Conservation (phyloP, 2,113 vertebrate species). For the Ailurus styani region DNA sequence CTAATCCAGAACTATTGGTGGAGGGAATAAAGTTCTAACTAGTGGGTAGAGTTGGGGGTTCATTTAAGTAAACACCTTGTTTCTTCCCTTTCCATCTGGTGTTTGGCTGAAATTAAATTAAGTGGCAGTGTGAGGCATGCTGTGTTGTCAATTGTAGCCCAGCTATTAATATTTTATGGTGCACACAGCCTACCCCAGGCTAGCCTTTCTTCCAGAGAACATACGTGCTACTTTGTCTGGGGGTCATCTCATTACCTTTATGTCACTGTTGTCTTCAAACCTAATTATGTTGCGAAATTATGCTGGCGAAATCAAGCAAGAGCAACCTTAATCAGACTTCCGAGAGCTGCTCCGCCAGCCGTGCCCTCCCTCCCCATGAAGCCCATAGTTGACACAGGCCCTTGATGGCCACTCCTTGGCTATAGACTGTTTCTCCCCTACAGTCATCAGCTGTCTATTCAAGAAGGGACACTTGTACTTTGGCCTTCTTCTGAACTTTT, state of each 20-base stretch:
- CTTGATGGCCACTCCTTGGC: neutral
- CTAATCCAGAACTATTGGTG: neutral
- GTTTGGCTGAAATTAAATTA: neutral
- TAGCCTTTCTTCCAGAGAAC: neutral
- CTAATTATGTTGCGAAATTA: neutral
- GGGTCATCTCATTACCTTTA: neutral
- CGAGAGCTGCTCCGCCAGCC: neutral
- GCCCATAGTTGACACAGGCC: neutral
- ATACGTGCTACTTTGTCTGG: neutral
- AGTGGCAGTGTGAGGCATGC: neutral
- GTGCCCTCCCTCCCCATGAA: neutral
- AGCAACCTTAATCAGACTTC: neutral
- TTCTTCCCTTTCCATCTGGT: neutral
- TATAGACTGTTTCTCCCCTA: neutral
- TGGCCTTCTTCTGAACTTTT: neutral
- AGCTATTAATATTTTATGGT: neutral
- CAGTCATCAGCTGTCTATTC: neutral
- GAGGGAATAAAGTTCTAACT: neutral
- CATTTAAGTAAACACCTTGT: neutral
- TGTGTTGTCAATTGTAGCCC: neutral
- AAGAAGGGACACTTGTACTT: neutral
- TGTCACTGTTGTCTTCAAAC: neutral
- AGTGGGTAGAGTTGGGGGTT: neutral
- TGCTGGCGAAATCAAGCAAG: neutral
- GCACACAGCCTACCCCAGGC: neutral